Evolutionary conservation across 2,888 invertebrate genomes (phyloP), one percentile per base, ranked within the genome.

Genomic region (Stegophylla sp.): DNA sequence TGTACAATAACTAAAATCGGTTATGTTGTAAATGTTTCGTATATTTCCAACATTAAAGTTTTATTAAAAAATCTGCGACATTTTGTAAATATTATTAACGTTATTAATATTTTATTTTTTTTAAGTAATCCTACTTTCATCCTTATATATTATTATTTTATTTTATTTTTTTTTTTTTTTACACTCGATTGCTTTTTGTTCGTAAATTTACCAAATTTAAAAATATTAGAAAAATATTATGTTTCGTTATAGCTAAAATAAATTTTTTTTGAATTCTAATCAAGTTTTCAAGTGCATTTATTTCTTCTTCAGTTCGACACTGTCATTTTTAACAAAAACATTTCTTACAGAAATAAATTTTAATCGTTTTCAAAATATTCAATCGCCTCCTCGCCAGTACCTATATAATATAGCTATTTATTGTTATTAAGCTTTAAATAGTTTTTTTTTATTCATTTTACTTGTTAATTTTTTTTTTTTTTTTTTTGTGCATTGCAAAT

Each of bases 61-160:
- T n/a, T n/a, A n/a, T 67, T 15, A 23, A 51, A 15, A 48, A 51
- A 1, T 41, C 10, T 26, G 20, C 48, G 34, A 28, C 13, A 63
- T 34, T 61, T 74, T 63, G 28, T 61, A 63, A 45, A 9, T 45
- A 61, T 61, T 26, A 45, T 28, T n/a, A 48, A 48, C 12, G 12
- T 17, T 63, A 51, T 51, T 20, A 23, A 41, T 41, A 17, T 20
- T 64, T 20, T 13, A 48, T 48, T n/a, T 64, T 9, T n/a, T 51
- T 75, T 51, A 75, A 63, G 23, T 51, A 23, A 51, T 75, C 23
- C 23, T 51, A 64, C 20, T 64, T 34, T 64, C 51, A 75, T 51
- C 17, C 4, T 75, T 64, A n/a, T 53, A 48, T 1, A 51, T 64
- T 51, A 64, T 51, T 56, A 56, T 20, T 51, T 53, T n/a, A n/a